Evolutionary conservation across 1,140 invertebrate species (phyloP), one percentile per base, ranked within the genome.

Genomic region (Lordiphosa collinella): DNA sequence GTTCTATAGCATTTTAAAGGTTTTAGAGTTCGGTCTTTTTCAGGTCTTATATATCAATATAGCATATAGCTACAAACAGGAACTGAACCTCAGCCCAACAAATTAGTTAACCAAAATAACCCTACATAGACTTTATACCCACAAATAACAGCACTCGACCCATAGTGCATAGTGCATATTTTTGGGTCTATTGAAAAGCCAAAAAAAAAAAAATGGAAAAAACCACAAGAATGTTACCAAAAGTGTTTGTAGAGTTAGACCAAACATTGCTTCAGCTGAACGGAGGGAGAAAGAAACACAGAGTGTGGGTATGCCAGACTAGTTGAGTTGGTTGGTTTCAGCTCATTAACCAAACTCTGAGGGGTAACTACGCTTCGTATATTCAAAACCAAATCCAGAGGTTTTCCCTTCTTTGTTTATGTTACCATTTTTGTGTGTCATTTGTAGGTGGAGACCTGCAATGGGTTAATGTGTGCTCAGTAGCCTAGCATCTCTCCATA

Each of bases 171-270:
- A 53, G 72, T 62, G 75, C 78, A 84, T 84, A 76, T 84, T 82
- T 75, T 82, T 61, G 61, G 78, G 72, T 64, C 76, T 78, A 82
- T 82, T 72, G 78, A 76, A 71, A 63, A 72, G 78, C 66, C 66
- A 57, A 71, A 44, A 14, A 14, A 38, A 38, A 13, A 5, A 37
- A n/a, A 38, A 13, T 12, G 8, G 13, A 37, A 37, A 37, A 78
- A 82, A 66, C 79, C 78, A 84, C 78, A 84, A 84, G 73, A 84
- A 84, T 84, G 78, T 84, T 85, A 84, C 78, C 78, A 82, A 82
- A 72, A 85, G 76, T 82, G 66, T 75, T 80, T 60, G 40, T 58
- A 37, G 70, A 66, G 49, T 56, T 35, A 36, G 52, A 43, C 37
- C 34, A 60, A 40, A 66, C 37, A 67, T 8, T 29, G 8, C 25